Evolutionary conservation across 2,888 invertebrate species (phyloP).

Genomic region (Corbicula japonica): DNA sequence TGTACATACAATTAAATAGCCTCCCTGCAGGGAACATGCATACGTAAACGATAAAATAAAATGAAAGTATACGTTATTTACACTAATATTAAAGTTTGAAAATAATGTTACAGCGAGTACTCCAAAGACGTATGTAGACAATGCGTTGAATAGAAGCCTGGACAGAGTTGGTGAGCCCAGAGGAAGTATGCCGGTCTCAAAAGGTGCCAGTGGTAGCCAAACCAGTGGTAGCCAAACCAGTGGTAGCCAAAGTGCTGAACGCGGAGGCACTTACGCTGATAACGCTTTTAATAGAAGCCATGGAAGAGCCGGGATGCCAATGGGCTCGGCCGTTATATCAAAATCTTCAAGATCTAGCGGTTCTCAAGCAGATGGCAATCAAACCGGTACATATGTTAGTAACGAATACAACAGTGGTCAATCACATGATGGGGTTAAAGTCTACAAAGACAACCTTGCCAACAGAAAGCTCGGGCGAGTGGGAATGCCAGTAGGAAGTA

Average conservation of each 20-base stretch:
- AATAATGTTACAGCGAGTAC: too few relatives aligned
- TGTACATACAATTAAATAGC: too few relatives aligned
- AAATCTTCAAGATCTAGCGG: neutral
- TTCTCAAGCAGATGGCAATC: neutral
- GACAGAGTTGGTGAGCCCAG: conserved; percentile 57
- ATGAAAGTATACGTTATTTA: too few relatives aligned
- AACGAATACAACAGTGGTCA: neutral
- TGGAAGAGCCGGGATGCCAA: neutral
- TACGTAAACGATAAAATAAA: too few relatives aligned
- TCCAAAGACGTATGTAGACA: conserved; percentile 51
- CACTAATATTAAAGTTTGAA: too few relatives aligned
- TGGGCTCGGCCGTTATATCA: neutral
- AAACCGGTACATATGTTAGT: neutral
- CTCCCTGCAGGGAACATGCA: too few relatives aligned
- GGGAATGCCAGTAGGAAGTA: conserved; percentile 46
- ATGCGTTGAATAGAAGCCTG: conserved; percentile 46
- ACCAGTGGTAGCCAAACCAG: too few relatives aligned
- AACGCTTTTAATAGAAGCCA: neutral
- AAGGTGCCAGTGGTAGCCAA: conserved; percentile 1
- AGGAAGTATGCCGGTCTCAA: conserved; percentile 50
- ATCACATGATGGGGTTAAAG: conserved; percentile 4
- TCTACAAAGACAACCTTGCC: conserved; percentile 47
- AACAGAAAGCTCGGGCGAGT: conserved; percentile 51
- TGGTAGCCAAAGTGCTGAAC: neutral
- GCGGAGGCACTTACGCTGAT: neutral